phyloP scores from a whole-genome alignment of 2,113 vertebrate genomes.

The Phoxinus phoxinus region DNA sequence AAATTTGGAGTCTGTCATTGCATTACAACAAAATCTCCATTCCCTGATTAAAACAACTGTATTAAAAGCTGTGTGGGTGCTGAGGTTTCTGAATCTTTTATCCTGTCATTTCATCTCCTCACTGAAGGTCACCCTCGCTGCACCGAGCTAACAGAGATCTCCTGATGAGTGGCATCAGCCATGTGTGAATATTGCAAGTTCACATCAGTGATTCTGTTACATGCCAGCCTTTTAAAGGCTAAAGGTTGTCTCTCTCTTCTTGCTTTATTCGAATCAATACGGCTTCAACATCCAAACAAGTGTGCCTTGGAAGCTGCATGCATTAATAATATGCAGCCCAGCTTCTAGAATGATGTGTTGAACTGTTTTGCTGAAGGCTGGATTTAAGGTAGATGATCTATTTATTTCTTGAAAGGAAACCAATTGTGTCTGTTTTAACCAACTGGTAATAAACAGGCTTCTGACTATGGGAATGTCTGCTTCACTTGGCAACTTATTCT shows the following conservation, averaged over 20 bases:
- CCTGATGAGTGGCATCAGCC: slow-evolving; percentile 62
- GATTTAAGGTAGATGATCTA: neutral
- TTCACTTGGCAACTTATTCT: slow-evolving; percentile 2
- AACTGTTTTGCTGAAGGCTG: slow-evolving; percentile 21
- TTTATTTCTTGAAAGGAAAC: slow-evolving; percentile 2
- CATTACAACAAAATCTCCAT: slow-evolving; percentile 50
- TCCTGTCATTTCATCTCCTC: slow-evolving; percentile 40
- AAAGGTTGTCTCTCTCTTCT: slow-evolving; percentile 47
- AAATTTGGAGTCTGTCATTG: slow-evolving; percentile 41
- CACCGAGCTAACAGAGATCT: slow-evolving; percentile 71
- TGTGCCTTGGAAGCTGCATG: slow-evolving; percentile 14
- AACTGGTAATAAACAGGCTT: neutral
- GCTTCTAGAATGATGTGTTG: neutral
- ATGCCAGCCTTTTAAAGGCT: slow-evolving; percentile 40
- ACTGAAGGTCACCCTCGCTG: slow-evolving; percentile 71
- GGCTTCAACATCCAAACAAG: slow-evolving; percentile 31
- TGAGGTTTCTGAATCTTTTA: slow-evolving; percentile 53
- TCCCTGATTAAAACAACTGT: slow-evolving; percentile 49
- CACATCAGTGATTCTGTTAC: slow-evolving; percentile 51
- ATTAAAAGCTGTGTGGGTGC: slow-evolving; percentile 46
- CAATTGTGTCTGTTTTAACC: neutral
- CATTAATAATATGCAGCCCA: neutral
- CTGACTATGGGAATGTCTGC: neutral
- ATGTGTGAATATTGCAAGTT: slow-evolving; percentile 64
- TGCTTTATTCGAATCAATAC: slow-evolving; percentile 47